Evolutionary conservation across 2,797 vertebrate genomes (phyloP).

Genomic region (Lepilemur ruficaudatus): DNA sequence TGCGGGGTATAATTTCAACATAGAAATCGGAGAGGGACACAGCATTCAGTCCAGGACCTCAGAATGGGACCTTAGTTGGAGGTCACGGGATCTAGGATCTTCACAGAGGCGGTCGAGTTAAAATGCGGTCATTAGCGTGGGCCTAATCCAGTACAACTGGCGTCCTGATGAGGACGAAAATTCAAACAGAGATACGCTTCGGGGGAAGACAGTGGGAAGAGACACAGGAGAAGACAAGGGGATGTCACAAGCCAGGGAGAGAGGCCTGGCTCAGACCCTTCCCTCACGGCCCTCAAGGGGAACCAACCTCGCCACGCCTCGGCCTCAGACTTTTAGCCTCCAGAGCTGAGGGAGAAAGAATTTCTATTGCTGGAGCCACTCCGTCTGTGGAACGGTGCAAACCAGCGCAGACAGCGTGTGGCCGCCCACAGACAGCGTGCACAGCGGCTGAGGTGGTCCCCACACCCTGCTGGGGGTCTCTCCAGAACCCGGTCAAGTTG

Average conservation of each 20-base stretch:
- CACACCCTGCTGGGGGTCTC: no score
- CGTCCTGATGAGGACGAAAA: background rate
- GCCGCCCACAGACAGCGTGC: accelerated
- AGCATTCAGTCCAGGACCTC: background rate
- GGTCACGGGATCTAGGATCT: background rate
- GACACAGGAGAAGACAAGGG: background rate
- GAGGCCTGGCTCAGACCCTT: background rate
- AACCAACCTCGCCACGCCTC: background rate
- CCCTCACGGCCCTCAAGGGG: background rate
- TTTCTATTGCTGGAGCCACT: background rate
- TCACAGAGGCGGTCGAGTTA: background rate
- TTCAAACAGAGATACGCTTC: background rate
- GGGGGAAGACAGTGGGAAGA: background rate
- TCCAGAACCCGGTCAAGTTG: background rate
- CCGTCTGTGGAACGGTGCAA: background rate
- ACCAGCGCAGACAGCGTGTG: accelerated
- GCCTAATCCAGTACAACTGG: background rate
- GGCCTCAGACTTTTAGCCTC: background rate
- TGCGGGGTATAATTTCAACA: background rate
- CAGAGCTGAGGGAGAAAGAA: background rate
- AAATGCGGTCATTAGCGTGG: background rate
- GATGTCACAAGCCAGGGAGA: accelerated
- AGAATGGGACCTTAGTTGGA: background rate
- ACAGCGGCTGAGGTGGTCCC: background rate
- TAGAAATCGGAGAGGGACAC: background rate